A percentile compares a stretch with the other conserved stretches of the same genome.
phyloP scores from a whole-genome alignment of 1,140 invertebrate genomes.

The Drosophila carrolli region DNA sequence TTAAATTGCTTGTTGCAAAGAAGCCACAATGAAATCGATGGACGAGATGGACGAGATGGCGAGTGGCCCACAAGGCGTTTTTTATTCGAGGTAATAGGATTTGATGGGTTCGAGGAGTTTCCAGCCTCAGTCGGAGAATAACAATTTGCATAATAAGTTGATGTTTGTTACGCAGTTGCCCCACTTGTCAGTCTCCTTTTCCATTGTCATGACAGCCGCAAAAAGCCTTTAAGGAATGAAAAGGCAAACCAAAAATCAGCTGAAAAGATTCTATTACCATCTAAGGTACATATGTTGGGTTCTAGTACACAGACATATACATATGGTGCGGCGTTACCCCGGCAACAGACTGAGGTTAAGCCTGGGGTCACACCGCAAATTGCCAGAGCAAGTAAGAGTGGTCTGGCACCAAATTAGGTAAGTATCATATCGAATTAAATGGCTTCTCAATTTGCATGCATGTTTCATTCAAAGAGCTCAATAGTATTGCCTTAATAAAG shows the following conservation, averaged over 20 bases:
- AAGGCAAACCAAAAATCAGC: conserved; percentile 42
- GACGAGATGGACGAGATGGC: conserved; percentile 7
- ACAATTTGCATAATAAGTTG: conserved; percentile 79
- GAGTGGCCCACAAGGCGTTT: conserved; percentile 8
- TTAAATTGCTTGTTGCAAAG: conserved; percentile 67
- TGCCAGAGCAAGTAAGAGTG: conserved; percentile 10
- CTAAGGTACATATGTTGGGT: conserved; percentile 12
- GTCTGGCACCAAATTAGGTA: conserved; percentile 23
- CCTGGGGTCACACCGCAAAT: conserved; percentile 35
- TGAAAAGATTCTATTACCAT: conserved; percentile 45
- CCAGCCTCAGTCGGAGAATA: conserved; percentile 45
- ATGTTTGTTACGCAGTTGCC: conserved; percentile 55
- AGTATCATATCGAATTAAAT: conserved; percentile 38
- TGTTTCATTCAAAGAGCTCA: not conserved
- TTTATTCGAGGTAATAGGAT: conserved; percentile 67
- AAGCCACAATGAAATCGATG: conserved; percentile 52
- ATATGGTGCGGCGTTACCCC: conserved; percentile 12
- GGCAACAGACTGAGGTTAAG: conserved; percentile 23
- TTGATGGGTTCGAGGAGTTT: conserved; percentile 55
- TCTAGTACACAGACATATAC: not conserved
- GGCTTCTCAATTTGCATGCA: conserved; percentile 29
- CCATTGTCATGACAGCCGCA: conserved; percentile 56
- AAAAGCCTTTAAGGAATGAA: conserved; percentile 23
- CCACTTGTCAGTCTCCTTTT: conserved; percentile 13
- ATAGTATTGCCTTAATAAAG: conserved; percentile 22